Evolutionary conservation across 2,888 invertebrate genomes (phyloP).

Genomic region (Onthophagus sagittarius): DNA sequence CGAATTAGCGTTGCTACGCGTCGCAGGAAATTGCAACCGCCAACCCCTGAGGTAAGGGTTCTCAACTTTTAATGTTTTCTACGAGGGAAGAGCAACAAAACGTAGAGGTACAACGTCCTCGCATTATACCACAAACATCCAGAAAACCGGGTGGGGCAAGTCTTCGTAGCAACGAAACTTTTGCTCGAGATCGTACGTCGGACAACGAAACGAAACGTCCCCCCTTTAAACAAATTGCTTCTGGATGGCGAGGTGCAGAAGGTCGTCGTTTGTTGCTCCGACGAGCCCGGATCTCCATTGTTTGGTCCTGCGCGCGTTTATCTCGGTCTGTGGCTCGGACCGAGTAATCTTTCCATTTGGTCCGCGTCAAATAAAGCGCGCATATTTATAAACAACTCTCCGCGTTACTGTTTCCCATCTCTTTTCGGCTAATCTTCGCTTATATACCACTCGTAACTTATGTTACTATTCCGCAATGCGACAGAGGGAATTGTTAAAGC

Average conservation of each 20-base stretch:
- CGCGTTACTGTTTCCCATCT: not conserved
- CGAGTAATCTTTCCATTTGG: slow-evolving; percentile 13
- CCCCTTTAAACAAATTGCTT: slow-evolving; percentile 5
- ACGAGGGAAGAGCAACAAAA: not conserved
- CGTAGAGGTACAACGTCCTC: not conserved
- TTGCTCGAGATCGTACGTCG: not conserved
- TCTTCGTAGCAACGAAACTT: not conserved
- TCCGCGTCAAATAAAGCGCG: slow-evolving; percentile 11
- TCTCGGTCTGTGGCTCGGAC: slow-evolving; percentile 4
- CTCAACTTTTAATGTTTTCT: not conserved
- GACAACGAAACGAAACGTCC: not conserved
- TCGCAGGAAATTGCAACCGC: slow-evolving; percentile 9
- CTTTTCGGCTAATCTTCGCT: not conserved
- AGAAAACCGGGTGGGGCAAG: not conserved
- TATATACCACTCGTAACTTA: not conserved
- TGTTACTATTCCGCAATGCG: slow-evolving; percentile 6
- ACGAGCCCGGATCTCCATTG: slow-evolving; percentile 6
- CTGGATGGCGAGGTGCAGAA: slow-evolving; percentile 5
- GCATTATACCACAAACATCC: not conserved
- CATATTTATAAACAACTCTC: slow-evolving; percentile 10
- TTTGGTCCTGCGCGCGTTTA: slow-evolving; percentile 4
- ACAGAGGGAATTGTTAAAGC: not conserved
- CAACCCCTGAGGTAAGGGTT: not conserved
- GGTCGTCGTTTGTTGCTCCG: slow-evolving; percentile 9
- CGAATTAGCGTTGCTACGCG: slow-evolving; percentile 7